phyloP scores from a whole-genome alignment of 2,113 vertebrate species.

The Machaerirhynchus nigripectus region DNA sequence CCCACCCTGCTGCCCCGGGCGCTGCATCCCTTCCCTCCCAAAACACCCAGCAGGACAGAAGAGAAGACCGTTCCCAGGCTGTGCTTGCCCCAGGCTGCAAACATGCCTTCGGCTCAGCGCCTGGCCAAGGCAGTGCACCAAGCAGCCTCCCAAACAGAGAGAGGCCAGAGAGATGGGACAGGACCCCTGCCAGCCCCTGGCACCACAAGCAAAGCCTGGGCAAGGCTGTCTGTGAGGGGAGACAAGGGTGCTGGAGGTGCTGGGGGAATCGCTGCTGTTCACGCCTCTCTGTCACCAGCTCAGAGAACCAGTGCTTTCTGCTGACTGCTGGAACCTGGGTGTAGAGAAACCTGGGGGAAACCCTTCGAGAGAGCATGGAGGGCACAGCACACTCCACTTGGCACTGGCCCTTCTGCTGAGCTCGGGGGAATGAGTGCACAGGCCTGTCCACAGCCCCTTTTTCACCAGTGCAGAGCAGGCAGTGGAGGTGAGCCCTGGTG shows the following conservation, averaged over 20 bases:
- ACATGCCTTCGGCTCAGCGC: not conserved
- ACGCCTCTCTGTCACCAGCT: fast-evolving
- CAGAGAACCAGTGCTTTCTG: fast-evolving
- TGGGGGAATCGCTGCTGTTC: not conserved
- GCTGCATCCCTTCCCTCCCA: constrained; percentile 43
- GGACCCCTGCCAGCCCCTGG: not conserved
- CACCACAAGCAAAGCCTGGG: fast-evolving
- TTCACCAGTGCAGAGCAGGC: not conserved
- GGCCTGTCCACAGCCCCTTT: fast-evolving
- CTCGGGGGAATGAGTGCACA: not conserved
- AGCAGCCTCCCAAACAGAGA: not conserved
- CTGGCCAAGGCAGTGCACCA: fast-evolving
- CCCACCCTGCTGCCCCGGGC: not conserved
- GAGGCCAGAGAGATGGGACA: not conserved
- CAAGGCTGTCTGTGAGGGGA: fast-evolving
- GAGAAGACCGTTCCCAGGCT: constrained; percentile 32
- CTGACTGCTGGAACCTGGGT: not conserved
- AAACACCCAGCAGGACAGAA: not conserved
- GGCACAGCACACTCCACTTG: fast-evolving
- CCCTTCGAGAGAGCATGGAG: fast-evolving
- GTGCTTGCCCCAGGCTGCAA: not conserved
- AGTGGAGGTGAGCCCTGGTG: not conserved
- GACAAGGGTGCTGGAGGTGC: not conserved
- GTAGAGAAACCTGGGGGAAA: not conserved
- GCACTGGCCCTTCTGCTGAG: not conserved